Base-by-base conservation (phyloP, 2,888 invertebrate genomes). In the Synanthedon myopaeformis region DNA sequence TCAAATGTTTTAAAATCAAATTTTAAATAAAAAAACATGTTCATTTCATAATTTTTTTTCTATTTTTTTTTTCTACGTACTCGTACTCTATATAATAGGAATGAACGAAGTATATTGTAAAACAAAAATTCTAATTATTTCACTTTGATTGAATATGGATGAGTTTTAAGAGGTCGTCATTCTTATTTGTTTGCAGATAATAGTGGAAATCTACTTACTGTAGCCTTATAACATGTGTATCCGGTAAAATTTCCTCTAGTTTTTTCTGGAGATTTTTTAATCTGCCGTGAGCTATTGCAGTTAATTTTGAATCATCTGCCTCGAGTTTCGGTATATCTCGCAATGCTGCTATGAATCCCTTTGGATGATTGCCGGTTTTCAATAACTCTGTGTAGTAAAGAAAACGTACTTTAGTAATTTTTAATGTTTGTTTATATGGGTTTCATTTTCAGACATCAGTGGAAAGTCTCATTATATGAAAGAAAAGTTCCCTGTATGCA, bases 201-300 rank as follows among this genome's bases (percentile, higher is more conserved):
- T 8, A 35, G 35, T 35, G 35, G 35, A 35, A 10, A 10, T 35
- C 3, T 55, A 83, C 87, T 85, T 65, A 88, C 77, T 88, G 87
- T 57, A 90, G 72, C 52, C 76, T 79, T 55, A 90, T 80, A 52
- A 90, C 66, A 63, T 90, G 89, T 42, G 78, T 80, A 11, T 81
- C 72, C 1, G 89, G 89, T 53, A 90, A 65, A 4, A 67, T 62
- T 1, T 79, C 76, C 65, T 83, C 80, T 5, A 90, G 61, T 61
- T 73, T 84, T 54, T 63, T 74, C 65, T 75, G 82, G 28, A 90
- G 69, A 41, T 75, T 70, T 64, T 74, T 78, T 68, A 83, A 74
- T 62, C 88, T 76, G 17, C 69, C 63, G 54, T 81, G 76, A 2
- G 85, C 77, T 57, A 88, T 56, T 5, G 69, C 64, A 52, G 77